Percentiles rank a stretch among this genome's conserved stretches.
phyloP scores from a whole-genome alignment of 1,140 invertebrate species.

The Papilio xuthus region DNA sequence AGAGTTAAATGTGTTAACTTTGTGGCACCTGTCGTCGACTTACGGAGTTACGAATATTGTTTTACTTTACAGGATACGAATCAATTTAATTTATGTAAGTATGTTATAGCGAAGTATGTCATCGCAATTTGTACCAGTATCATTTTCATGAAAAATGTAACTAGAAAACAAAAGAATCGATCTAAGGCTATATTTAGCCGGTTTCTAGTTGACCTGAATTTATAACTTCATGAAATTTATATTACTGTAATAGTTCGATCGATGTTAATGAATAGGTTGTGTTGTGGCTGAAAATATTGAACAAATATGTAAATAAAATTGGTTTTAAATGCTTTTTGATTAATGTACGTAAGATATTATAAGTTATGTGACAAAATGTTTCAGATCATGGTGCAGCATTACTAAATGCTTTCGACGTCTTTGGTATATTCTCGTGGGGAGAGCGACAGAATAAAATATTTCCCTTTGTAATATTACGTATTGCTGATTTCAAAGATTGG shows the following conservation, averaged over 20 bases:
- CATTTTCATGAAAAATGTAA: neutral
- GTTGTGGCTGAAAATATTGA: too few relatives aligned
- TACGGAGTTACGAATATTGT: constrained; percentile 58
- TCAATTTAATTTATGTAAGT: constrained; percentile 40
- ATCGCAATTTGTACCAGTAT: too few relatives aligned
- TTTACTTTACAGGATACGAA: constrained; percentile 32
- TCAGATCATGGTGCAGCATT: constrained; percentile 55
- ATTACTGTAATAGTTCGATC: too few relatives aligned
- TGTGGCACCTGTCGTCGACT: constrained; percentile 47
- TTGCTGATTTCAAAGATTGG: constrained; percentile 22
- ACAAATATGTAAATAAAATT: too few relatives aligned
- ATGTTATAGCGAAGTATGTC: too few relatives aligned
- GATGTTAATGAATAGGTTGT: too few relatives aligned
- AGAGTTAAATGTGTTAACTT: constrained; percentile 45
- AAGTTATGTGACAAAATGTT: constrained; percentile 2
- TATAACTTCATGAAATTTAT: too few relatives aligned
- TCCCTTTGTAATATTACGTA: constrained; percentile 45
- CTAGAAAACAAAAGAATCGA: neutral
- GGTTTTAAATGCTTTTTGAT: neutral
- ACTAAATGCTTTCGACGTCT: constrained; percentile 38
- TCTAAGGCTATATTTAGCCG: neutral
- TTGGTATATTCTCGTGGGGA: constrained; percentile 58
- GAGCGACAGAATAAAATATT: constrained; percentile 45
- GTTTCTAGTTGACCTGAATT: neutral
- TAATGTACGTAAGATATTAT: neutral